phyloP scores from a whole-genome alignment of 2,888 invertebrate genomes.

The Trachelus iudaicus region DNA sequence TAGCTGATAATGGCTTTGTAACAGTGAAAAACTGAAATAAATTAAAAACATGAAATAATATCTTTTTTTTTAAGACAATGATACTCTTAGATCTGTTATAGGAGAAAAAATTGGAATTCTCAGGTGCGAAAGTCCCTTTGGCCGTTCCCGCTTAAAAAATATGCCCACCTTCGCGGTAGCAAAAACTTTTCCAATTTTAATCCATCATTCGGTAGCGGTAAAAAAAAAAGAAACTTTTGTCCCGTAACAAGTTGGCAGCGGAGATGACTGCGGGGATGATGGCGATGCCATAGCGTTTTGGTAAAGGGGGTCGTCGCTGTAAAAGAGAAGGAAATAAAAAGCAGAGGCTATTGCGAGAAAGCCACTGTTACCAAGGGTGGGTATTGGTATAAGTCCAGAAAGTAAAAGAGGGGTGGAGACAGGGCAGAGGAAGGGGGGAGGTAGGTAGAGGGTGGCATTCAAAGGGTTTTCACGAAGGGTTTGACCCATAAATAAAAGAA shows the following conservation, averaged over 20 bases:
- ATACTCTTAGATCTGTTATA: background rate
- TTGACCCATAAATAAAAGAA: constrained; percentile 50
- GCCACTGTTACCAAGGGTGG: background rate
- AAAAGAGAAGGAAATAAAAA: constrained; percentile 17
- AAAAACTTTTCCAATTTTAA: constrained; percentile 55
- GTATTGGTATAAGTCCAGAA: background rate
- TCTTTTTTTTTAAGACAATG: background rate
- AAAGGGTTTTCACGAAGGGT: constrained; percentile 34
- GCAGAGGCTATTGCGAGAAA: background rate
- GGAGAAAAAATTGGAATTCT: background rate
- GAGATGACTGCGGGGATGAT: background rate
- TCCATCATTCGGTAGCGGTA: constrained; percentile 48
- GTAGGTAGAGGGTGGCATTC: constrained; percentile 17
- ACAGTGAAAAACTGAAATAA: background rate
- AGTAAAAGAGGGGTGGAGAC: constrained; percentile 13
- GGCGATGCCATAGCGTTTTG: background rate
- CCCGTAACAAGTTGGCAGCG: constrained; percentile 44
- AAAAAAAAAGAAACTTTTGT: constrained; percentile 43
- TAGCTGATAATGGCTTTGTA: no score
- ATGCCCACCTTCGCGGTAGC: constrained; percentile 28
- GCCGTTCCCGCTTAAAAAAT: background rate
- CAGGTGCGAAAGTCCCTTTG: background rate
- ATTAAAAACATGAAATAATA: background rate
- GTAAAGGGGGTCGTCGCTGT: constrained; percentile 11
- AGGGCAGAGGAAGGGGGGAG: constrained; percentile 2